phyloP scores from a whole-genome alignment of 2,888 invertebrate genomes.

The Polymixis lichenea region DNA sequence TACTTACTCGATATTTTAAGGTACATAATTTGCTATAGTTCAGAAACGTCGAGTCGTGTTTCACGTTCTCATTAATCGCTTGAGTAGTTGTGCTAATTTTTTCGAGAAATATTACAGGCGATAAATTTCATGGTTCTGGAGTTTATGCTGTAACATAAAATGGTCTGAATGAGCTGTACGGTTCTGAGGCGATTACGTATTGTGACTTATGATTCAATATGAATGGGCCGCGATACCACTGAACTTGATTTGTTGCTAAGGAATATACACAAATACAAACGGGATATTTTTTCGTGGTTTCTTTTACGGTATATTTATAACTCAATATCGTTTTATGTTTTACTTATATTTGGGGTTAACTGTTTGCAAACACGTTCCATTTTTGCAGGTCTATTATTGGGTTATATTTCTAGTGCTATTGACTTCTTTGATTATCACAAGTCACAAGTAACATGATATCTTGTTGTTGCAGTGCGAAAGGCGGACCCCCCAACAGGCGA shows the following conservation, averaged over 20 bases:
- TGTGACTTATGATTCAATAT: slow-evolving; percentile 78
- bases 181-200: slow-evolving; percentile 75
- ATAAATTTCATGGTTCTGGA: slow-evolving; percentile 84
- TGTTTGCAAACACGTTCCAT: neutral
- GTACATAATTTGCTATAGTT: slow-evolving; percentile 85
- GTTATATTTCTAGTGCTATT: neutral
- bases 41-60: slow-evolving; percentile 83
- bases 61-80: slow-evolving; percentile 89
- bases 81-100: slow-evolving; percentile 89
- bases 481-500: slow-evolving; percentile 87
- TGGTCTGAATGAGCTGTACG: slow-evolving; percentile 76
- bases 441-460: neutral
- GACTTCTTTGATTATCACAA: neutral
- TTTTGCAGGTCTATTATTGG: neutral
- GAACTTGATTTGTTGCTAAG: slow-evolving; percentile 66
- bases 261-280: slow-evolving; percentile 52
- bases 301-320: slow-evolving; percentile 33
- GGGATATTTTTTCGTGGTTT: slow-evolving; percentile 39
- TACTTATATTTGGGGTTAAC: slow-evolving; percentile 7
- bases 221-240: slow-evolving; percentile 71
- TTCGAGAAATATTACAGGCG: slow-evolving; percentile 84
- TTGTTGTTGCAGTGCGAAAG: slow-evolving; percentile 85
- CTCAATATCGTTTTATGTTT: slow-evolving; percentile 31
- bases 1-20: slow-evolving; percentile 84
- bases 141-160: slow-evolving; percentile 83